Percentiles rank a stretch among this genome's conserved stretches.
Evolutionary conservation across 2,888 invertebrate genomes (phyloP).

Genomic region (Gibbula magus): DNA sequence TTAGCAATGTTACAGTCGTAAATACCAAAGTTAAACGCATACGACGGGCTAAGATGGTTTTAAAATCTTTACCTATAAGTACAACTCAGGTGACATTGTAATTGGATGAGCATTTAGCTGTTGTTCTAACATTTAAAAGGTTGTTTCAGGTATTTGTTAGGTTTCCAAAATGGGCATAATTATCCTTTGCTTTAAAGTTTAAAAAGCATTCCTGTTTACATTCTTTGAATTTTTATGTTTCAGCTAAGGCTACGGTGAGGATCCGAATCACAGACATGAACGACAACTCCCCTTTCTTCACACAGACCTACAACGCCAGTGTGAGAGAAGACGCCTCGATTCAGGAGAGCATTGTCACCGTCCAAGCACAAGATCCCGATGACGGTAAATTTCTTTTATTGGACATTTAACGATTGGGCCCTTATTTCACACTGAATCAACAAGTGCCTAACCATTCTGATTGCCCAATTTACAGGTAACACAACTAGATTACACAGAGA

Average conservation of each 20-base stretch:
- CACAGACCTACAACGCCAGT: slow-evolving; percentile 59
- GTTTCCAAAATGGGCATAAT: background rate
- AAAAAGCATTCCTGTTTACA: background rate
- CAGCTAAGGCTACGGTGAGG: slow-evolving; percentile 92
- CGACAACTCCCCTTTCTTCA: slow-evolving; percentile 69
- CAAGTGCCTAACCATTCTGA: too few relatives aligned
- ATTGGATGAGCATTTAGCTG: background rate
- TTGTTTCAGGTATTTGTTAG: background rate
- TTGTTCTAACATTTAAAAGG: background rate
- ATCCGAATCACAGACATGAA: slow-evolving; percentile 69
- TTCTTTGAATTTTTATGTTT: background rate
- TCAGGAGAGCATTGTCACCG: slow-evolving; percentile 91
- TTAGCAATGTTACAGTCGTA: too few relatives aligned
- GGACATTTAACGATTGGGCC: too few relatives aligned
- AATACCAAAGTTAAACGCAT: too few relatives aligned
- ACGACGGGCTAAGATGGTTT: too few relatives aligned
- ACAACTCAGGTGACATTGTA: too few relatives aligned
- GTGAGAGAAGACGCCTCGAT: slow-evolving; percentile 79
- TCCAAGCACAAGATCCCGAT: slow-evolving; percentile 99
- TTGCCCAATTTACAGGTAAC: too few relatives aligned
- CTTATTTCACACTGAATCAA: too few relatives aligned
- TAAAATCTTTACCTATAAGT: too few relatives aligned
- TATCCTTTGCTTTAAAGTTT: background rate
- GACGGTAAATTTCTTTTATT: too few relatives aligned
- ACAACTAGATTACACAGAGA: too few relatives aligned